Evolutionary conservation across 2,888 invertebrate species (phyloP).

Genomic region (Dinocampus coccinellae): DNA sequence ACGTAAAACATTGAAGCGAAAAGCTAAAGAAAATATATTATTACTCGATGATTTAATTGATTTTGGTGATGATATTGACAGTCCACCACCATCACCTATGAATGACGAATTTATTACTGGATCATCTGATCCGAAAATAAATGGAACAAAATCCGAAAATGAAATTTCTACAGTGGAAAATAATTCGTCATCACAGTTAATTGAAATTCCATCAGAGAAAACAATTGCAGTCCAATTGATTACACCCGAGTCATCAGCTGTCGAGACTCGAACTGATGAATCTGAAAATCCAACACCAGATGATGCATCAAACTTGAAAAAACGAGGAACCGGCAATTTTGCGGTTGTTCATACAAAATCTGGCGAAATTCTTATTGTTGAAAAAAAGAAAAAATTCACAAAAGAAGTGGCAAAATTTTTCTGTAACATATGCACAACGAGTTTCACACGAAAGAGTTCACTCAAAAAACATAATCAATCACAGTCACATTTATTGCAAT

Average conservation of each 20-base stretch:
- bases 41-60: slow-evolving; percentile 38
- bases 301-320: slow-evolving; percentile 50
- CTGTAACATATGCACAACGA: slow-evolving; percentile 63
- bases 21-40: slow-evolving; percentile 38
- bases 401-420: slow-evolving; percentile 65
- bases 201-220: not conserved
- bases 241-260: not conserved
- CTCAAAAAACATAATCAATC: slow-evolving; percentile 66
- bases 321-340: slow-evolving; percentile 59
- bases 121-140: not conserved
- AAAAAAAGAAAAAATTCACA: slow-evolving; percentile 65
- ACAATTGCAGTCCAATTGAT: not conserved
- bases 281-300: slow-evolving; percentile 36
- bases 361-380: slow-evolving; percentile 65
- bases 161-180: not conserved
- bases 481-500: slow-evolving; percentile 62
- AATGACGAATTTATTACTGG: not conserved
- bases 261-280: slow-evolving; percentile 20
- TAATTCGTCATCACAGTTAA: not conserved
- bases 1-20: slow-evolving; percentile 32
- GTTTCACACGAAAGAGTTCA: slow-evolving; percentile 65
- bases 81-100: slow-evolving; percentile 4
- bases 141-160: not conserved
- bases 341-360: slow-evolving; percentile 64
- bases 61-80: slow-evolving; percentile 32